These are phyloP conservation scores for Bombus terrestris DNA, from an alignment of 1,140 invertebrate species.

Conservation along the genomic window DNA sequence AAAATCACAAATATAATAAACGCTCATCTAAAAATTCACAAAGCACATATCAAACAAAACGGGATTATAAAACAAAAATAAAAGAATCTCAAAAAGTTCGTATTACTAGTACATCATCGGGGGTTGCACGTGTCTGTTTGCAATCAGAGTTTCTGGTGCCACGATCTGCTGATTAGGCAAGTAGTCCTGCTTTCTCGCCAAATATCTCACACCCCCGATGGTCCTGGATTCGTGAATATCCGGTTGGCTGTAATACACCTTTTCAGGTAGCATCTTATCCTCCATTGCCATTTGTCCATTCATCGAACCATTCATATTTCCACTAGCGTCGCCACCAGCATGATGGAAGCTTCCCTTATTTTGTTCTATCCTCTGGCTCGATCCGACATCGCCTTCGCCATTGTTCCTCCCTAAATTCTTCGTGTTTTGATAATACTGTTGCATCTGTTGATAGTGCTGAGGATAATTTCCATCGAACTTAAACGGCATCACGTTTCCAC, in stretches of 20 bases:
- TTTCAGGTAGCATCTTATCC: neutral
- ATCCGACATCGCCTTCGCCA: conserved; percentile 46
- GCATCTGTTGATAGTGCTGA: conserved; percentile 52
- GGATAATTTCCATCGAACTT: conserved; percentile 14
- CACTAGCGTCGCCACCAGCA: conserved; percentile 47
- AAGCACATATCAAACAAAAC: neutral
- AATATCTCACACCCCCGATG: conserved; percentile 68
- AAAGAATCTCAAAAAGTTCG: neutral
- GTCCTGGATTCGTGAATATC: conserved; percentile 59
- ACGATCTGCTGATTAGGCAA: conserved; percentile 37
- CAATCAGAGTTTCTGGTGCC: conserved; percentile 32
- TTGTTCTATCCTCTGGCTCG: neutral
- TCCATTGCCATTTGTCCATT: neutral
- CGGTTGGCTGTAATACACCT: conserved; percentile 25
- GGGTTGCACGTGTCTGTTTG: conserved; percentile 47
- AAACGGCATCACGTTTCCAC: neutral
- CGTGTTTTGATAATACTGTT: conserved; percentile 44
- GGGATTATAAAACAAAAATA: neutral
- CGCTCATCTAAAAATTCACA: neutral
- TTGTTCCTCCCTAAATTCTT: conserved; percentile 11
- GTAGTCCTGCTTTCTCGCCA: conserved; percentile 63
- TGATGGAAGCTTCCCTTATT: conserved; percentile 25
- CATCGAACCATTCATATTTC: neutral
- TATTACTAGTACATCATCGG: conserved; percentile 39
- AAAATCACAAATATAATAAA: neutral